phyloP scores from a whole-genome alignment of 2,797 vertebrate species.

The Darevskia mixta region DNA sequence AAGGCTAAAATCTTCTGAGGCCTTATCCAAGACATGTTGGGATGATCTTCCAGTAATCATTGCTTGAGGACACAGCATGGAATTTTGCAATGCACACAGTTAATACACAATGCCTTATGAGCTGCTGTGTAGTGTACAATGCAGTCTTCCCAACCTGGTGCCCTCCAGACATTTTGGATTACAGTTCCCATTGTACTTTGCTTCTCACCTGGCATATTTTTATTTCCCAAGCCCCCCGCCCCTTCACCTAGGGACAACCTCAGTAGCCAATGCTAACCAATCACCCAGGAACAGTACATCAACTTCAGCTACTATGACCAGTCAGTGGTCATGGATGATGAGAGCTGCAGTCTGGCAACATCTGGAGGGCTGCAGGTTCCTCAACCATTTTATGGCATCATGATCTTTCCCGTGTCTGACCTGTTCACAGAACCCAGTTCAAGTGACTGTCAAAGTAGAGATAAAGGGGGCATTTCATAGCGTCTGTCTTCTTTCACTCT shows the following conservation, averaged over 20 bases:
- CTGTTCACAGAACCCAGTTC: not conserved
- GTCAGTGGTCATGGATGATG: not conserved
- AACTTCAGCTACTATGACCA: no score
- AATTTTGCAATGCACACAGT: not conserved
- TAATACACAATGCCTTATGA: not conserved
- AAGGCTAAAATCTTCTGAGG: not conserved
- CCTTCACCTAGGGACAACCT: not conserved
- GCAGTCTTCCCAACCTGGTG: not conserved
- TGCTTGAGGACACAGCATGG: not conserved
- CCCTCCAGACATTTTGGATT: no score
- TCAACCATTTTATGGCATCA: not conserved
- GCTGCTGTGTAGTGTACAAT: not conserved
- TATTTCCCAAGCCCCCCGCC: not conserved
- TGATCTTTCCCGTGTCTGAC: not conserved
- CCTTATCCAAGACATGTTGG: not conserved
- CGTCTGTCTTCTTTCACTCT: not conserved
- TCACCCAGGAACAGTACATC: no score
- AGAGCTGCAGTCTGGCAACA: not conserved
- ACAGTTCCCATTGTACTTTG: no score
- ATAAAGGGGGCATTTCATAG: no score
- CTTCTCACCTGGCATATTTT: no score
- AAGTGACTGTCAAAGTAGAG: not conserved
- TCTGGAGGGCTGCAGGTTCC: not conserved
- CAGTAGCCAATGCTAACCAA: no score
- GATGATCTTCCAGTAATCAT: not conserved